phyloP scores from a whole-genome alignment of 2,888 invertebrate genomes.

The Dendrolimus houi region DNA sequence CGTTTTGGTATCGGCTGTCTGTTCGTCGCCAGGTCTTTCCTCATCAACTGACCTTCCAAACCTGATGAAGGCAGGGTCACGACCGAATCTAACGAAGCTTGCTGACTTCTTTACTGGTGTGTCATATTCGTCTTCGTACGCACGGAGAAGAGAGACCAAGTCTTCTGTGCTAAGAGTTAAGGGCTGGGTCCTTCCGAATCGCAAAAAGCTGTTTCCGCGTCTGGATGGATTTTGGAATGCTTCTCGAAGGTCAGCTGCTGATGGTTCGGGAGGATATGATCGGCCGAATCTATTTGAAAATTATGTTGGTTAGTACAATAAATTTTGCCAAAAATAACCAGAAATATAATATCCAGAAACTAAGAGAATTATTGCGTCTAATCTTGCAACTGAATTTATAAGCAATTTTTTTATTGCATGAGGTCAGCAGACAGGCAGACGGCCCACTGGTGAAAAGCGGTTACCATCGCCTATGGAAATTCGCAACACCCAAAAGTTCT shows the following conservation, averaged over 20 bases:
- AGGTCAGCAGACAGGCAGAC: too few relatives aligned
- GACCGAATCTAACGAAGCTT: constrained; percentile 55
- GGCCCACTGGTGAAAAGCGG: too few relatives aligned
- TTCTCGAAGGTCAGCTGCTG: constrained; percentile 57
- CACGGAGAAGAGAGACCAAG: constrained; percentile 45
- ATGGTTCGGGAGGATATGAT: constrained; percentile 56
- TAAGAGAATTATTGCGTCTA: neutral
- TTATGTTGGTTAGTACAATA: neutral
- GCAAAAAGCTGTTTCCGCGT: constrained; percentile 57
- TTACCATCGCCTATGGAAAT: too few relatives aligned
- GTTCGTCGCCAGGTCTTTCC: constrained; percentile 35
- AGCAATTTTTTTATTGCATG: neutral
- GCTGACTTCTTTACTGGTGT: constrained; percentile 44
- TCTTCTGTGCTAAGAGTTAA: constrained; percentile 51
- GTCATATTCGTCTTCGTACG: constrained; percentile 58
- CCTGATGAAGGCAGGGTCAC: constrained; percentile 65
- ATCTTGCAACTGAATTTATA: neutral
- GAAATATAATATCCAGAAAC: too few relatives aligned
- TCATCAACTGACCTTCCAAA: constrained; percentile 59
- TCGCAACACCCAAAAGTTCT: neutral
- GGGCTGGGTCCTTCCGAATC: constrained; percentile 59
- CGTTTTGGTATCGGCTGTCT: constrained; percentile 26
- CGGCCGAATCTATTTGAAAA: constrained; percentile 50
- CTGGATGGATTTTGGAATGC: constrained; percentile 43
- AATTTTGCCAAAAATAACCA: too few relatives aligned